Base-by-base conservation (phyloP, 2,113 vertebrate species). In the Chaetorhynchus papuensis region DNA sequence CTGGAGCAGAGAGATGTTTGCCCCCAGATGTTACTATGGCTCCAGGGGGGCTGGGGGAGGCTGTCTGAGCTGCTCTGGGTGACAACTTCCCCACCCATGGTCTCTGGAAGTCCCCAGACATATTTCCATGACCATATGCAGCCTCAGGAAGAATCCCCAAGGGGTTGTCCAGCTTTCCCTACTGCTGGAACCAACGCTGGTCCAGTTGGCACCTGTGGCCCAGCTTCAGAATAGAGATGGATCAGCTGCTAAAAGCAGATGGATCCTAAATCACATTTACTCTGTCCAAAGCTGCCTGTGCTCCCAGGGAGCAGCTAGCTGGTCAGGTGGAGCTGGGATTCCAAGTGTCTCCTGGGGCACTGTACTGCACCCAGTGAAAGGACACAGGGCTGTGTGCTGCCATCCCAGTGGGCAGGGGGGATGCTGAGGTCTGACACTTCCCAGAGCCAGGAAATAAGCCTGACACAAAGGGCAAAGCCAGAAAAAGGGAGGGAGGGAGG, bases 401-500 rank as follows among this genome's bases (percentile, higher is more conserved):
- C 56, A 53, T 15, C 37, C 8, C 3, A 2, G 30, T 2, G 31
- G 39, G 45, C 47, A 59, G 15, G 30, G 49, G 15, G 28, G 23
- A 63, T 1, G 0, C 31, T 10, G 71, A 92, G 85, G 27, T 80
- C 83, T 88, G 83, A 93, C 4, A 1, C 50, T 90, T 66, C 50
- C 75, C 90, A 90, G 94, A 47, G 37, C 35, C 35, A 28, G 83
- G 76, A 92, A 89, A 75, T 56, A 63, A 95, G 76, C 52, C 44
- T 60, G 76, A 94, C 71, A 86, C 85, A 88, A 93, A 93, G 59
- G 77, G 31, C 45, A 83, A 86, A 83, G 74, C 20, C 13, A 10
- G 50, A 31, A 60, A 77, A 92, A 93, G 78, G 50, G 59, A 92
- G 70, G 2, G 10, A 95, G 33, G 2, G 2, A 41, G 52, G 71